Conservation (phyloP, 2,113 vertebrate species). For the Paradisaea rubra region DNA sequence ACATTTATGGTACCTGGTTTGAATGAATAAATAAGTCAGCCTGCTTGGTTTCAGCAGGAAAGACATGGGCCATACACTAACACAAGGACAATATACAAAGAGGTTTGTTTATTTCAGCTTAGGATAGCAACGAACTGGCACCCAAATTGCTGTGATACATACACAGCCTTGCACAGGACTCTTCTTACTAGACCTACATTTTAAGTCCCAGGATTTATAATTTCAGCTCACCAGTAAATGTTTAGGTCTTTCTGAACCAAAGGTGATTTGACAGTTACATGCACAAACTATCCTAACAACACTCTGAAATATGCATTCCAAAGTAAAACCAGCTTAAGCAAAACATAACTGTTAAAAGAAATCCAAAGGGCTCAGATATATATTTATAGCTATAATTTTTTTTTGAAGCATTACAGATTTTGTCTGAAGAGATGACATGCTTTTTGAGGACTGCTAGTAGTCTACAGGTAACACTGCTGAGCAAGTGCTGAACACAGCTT, state of each 20-base stretch:
- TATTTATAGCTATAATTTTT: not conserved
- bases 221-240: not conserved
- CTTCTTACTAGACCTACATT: not conserved
- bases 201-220: not conserved
- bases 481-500: not conserved
- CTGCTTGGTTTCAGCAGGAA: not conserved
- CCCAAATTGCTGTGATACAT: not conserved
- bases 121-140: not conserved
- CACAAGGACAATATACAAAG: not conserved
- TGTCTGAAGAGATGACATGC: not conserved
- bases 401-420: not conserved
- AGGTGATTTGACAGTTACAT: not conserved
- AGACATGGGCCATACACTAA: not conserved
- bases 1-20: not conserved
- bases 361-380: not conserved
- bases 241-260: not conserved
- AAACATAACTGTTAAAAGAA: not conserved
- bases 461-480: not conserved
- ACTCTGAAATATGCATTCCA: not conserved
- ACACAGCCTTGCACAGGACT: not conserved
- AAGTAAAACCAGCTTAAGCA: not conserved
- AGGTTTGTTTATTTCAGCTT: not conserved
- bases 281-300: not conserved
- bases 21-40: not conserved
- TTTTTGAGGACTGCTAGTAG: not conserved